A percentile compares a stretch with the other conserved stretches of the same genome.
Conservation (phyloP, 1,140 invertebrate species). For the Heliothis subflexa region DNA sequence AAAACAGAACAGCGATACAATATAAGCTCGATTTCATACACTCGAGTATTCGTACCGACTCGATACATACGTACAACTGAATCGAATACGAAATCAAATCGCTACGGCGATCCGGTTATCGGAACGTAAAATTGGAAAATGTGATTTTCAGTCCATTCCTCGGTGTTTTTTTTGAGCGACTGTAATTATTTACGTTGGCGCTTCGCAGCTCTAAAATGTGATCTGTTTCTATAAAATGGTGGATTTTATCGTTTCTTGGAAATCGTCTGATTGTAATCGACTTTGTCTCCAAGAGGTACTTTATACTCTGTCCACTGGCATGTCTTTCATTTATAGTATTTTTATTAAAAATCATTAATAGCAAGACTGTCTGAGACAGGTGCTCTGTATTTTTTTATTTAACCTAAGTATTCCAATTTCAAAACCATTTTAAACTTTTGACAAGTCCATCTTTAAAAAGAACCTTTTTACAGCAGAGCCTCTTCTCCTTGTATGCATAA, state of each 20-base stretch:
- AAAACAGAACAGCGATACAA: slow-evolving; percentile 14
- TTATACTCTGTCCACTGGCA: too few relatives aligned
- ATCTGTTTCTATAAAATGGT: too few relatives aligned
- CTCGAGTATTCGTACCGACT: slow-evolving; percentile 23
- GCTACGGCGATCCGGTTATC: slow-evolving; percentile 18
- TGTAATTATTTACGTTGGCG: not conserved
- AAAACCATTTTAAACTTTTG: slow-evolving; percentile 9
- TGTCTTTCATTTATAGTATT: too few relatives aligned
- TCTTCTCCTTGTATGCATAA: slow-evolving; percentile 55
- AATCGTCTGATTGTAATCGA: too few relatives aligned
- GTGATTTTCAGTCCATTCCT: slow-evolving; percentile 26
- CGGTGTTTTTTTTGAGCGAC: not conserved
- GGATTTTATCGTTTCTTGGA: too few relatives aligned
- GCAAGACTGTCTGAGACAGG: too few relatives aligned
- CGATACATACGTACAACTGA: slow-evolving; percentile 14
- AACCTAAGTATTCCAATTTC: not conserved
- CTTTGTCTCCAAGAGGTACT: too few relatives aligned
- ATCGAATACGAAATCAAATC: slow-evolving; percentile 22
- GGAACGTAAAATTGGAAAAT: slow-evolving; percentile 37
- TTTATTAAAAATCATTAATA: too few relatives aligned
- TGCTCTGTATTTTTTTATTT: not conserved
- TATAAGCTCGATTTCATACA: slow-evolving; percentile 19
- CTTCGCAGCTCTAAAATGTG: not conserved
- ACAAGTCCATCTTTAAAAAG: not conserved
- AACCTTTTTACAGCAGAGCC: not conserved